These are phyloP conservation scores for Desoria tigrina DNA, from an alignment of 2,888 invertebrate species.

Conservation along the genomic window DNA sequence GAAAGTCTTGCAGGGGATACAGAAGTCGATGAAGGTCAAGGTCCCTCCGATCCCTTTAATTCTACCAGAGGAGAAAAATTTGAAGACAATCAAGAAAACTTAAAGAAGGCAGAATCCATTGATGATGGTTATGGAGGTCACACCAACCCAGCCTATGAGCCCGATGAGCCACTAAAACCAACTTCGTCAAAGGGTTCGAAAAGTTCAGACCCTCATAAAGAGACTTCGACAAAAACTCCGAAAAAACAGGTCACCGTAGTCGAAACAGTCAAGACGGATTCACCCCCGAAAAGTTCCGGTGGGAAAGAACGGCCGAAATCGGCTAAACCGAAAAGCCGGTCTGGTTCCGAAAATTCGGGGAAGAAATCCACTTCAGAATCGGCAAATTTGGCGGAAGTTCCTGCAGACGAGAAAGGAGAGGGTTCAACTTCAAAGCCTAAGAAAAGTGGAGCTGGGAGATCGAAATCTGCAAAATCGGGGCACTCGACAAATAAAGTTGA, in stretches of 20 bases:
- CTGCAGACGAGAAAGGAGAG: background rate
- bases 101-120: background rate
- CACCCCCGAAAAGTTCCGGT: background rate
- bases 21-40: conserved; percentile 56
- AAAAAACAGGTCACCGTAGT: background rate
- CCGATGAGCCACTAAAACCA: background rate
- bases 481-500: background rate
- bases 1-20: conserved; percentile 39
- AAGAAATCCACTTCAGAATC: background rate
- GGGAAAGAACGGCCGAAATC: conserved; percentile 4
- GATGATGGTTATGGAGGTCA: too few species aligned
- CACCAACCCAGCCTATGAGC: background rate
- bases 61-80: conserved; percentile 27
- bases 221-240: background rate
- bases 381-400: background rate
- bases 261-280: background rate
- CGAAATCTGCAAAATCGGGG: background rate
- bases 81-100: background rate
- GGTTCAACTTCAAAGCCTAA: background rate
- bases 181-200: too few species aligned
- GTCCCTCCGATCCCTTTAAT: conserved; percentile 19
- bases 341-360: too few species aligned
- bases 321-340: background rate
- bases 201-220: background rate
- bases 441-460: background rate